Conservation (phyloP, 2,888 invertebrate species). For the Agapostemon virescens region DNA sequence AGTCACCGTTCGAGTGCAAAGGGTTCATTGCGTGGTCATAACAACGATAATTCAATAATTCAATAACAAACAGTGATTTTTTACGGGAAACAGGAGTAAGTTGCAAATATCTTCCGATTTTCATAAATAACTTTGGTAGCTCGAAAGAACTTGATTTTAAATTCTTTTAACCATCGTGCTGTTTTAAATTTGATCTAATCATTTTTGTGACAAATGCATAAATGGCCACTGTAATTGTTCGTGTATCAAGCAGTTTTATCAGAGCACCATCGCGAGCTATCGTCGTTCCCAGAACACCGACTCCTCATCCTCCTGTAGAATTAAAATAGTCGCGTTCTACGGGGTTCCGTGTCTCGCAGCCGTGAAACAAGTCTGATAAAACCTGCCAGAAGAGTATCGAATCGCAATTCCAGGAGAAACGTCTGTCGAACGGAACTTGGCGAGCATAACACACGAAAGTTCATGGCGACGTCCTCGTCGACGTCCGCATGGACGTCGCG, state of each 20-base stretch:
- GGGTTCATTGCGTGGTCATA: too few species aligned
- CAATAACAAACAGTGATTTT: too few species aligned
- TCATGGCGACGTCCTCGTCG: background rate
- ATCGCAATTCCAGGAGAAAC: conserved; percentile 42
- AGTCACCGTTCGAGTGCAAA: too few species aligned
- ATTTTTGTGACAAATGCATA: background rate
- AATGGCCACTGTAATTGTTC: background rate
- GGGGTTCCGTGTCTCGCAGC: background rate
- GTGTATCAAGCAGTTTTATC: background rate
- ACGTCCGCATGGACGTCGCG: conserved; percentile 12
- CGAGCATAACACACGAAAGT: conserved; percentile 15
- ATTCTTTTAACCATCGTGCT: background rate
- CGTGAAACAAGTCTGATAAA: conserved; percentile 2
- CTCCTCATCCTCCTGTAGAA: background rate
- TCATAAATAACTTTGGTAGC: too few species aligned
- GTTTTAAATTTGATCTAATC: background rate
- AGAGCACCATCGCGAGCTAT: background rate
- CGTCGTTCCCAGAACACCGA: background rate
- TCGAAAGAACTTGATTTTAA: background rate
- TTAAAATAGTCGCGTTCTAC: background rate
- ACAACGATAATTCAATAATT: too few species aligned
- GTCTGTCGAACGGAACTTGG: conserved; percentile 11
- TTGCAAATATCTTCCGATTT: too few species aligned
- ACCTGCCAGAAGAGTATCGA: background rate
- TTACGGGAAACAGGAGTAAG: too few species aligned